These are phyloP conservation scores for Tortrix viridana DNA, from an alignment of 2,888 invertebrate genomes.

Conservation along the genomic window DNA sequence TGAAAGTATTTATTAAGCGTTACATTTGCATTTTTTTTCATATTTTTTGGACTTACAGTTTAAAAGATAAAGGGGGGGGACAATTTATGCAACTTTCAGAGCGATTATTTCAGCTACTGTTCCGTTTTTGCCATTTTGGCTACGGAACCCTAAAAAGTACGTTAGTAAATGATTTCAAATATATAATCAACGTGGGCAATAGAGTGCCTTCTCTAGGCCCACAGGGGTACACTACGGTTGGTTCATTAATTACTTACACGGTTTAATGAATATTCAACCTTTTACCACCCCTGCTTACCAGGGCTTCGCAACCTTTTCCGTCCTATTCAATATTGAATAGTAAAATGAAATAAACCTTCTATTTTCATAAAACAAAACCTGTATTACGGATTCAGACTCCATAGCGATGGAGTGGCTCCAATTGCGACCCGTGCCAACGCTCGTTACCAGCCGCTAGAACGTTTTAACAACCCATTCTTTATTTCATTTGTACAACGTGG, in stretches of 20 bases:
- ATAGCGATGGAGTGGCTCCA: conserved; percentile 21
- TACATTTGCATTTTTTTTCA: no score
- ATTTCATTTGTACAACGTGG: conserved; percentile 19
- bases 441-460: conserved; percentile 20
- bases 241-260: not conserved
- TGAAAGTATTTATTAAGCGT: no score
- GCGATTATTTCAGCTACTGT: no score
- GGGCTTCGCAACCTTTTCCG: conserved; percentile 1
- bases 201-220: no score
- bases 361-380: conserved; percentile 28
- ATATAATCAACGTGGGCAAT: no score
- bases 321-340: conserved; percentile 19
- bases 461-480: conserved; percentile 23
- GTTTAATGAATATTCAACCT: not conserved
- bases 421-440: conserved; percentile 23
- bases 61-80: no score
- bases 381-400: conserved; percentile 31
- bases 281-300: not conserved
- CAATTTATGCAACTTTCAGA: no score
- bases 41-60: no score
- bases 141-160: no score
- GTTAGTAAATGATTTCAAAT: no score
- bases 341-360: conserved; percentile 29
- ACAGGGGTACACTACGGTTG: no score
- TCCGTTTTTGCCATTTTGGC: no score